Conservation (phyloP, 2,797 vertebrate species). For the Protonibea diacanthus region DNA sequence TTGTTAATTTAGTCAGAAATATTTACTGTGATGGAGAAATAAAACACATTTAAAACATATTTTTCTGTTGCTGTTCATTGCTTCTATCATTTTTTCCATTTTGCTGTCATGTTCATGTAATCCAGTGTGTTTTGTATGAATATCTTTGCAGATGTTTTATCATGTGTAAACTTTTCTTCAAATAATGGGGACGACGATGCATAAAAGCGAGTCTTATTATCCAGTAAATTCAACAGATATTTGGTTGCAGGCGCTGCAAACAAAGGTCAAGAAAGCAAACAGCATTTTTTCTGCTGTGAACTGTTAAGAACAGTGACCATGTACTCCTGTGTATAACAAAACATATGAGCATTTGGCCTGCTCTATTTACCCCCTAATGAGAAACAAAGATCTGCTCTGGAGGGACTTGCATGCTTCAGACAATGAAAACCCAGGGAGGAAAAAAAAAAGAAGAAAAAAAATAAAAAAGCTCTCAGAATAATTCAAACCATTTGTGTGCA, state of each 20-base stretch:
- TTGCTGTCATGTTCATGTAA: background rate
- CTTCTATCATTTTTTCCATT: background rate
- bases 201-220: slow-evolving; percentile 49
- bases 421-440: slow-evolving; percentile 70
- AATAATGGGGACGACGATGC: slow-evolving; percentile 12
- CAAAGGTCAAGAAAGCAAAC: slow-evolving; percentile 76
- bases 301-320: slow-evolving; percentile 76
- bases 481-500: slow-evolving; percentile 82
- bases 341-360: slow-evolving; percentile 81
- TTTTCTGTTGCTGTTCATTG: background rate
- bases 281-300: slow-evolving; percentile 63
- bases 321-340: slow-evolving; percentile 81
- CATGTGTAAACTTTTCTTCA: slow-evolving; percentile 11
- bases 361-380: slow-evolving; percentile 83
- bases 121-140: slow-evolving; percentile 1
- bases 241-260: slow-evolving; percentile 66
- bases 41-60: background rate
- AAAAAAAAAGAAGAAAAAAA: slow-evolving; percentile 14
- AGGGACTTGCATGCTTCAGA: slow-evolving; percentile 80
- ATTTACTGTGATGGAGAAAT: background rate
- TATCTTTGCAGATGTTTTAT: background rate
- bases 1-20: background rate
- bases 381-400: slow-evolving; percentile 84
- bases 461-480: slow-evolving; percentile 71
- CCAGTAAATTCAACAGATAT: slow-evolving; percentile 60